phyloP scores from a whole-genome alignment of 30 jellyfish, hydroid and myxozoan genomes.

The Mastigias papua region DNA sequence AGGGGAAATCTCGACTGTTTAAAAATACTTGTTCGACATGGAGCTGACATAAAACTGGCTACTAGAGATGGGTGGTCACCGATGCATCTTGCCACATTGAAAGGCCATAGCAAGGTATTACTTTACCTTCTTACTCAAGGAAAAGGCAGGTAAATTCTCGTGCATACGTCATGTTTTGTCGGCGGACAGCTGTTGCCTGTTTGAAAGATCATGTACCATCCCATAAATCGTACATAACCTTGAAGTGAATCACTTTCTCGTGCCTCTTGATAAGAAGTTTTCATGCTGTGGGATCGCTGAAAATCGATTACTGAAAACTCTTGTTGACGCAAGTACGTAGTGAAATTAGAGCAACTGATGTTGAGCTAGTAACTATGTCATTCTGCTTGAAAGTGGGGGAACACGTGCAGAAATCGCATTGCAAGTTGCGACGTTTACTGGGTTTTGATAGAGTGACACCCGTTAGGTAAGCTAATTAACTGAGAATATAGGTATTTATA shows the following conservation, averaged over 20 bases:
- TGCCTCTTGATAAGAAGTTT: background rate
- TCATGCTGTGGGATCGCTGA: background rate
- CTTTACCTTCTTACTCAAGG: conserved; percentile 67
- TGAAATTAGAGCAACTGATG: background rate
- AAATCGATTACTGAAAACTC: background rate
- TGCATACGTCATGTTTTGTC: background rate
- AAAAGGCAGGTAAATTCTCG: conserved; percentile 17
- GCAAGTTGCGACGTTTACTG: background rate
- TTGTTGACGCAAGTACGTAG: background rate
- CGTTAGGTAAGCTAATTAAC: conserved; percentile 1
- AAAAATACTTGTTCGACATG: conserved; percentile 78
- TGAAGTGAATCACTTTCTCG: background rate
- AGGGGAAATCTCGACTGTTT: conserved; percentile 82
- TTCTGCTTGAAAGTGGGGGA: background rate
- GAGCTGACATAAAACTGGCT: conserved; percentile 82
- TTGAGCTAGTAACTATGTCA: background rate
- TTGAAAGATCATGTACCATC: background rate
- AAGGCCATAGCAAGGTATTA: conserved; percentile 73
- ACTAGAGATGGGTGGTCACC: conserved; percentile 91
- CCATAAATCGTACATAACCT: background rate
- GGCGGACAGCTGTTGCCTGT: conserved; percentile 12
- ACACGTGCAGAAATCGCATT: background rate
- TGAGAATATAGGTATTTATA: background rate
- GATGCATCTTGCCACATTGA: conserved; percentile 83
- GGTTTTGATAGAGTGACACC: background rate